Evolutionary conservation across 2,888 invertebrate genomes (phyloP), one percentile per base, ranked within the genome.

Genomic region (Chrysomela aeneicollis): DNA sequence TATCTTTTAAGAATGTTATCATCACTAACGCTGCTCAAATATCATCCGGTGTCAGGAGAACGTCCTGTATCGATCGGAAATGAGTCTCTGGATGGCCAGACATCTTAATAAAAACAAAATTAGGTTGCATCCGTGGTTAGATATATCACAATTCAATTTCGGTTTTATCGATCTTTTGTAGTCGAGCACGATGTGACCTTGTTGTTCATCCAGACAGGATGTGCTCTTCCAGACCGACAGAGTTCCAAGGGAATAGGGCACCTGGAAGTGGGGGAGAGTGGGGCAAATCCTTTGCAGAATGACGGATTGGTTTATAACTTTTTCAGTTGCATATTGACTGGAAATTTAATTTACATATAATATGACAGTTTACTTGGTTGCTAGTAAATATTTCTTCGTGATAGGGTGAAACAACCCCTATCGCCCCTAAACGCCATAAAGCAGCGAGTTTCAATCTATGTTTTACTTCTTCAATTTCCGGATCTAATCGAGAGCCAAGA

Each of bases 121-220:
- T 70, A 71, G 64, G 66, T 69, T 63, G 51, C 68, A 60, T 60
- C 46, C 53, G 58, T 61, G 64, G 68, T 64, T 59, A 70, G 73
- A 73, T 71, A 71, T 69, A 71, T 73, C 72, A 73, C 67, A 70
- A 73, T 73, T 73, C 71, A 70, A 71, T 73, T 73, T 71, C 69
- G 67, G 64, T 69, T 73, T 70, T 71, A 73, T 73, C 67, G 73
- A 73, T 73, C 70, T 70, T 68, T 67, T 67, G 71, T 65, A 63
- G 54, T 54, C 60, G 57, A 63, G 60, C 35, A 59, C 47, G 35
- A 46, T 46, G 46, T 53, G 59, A 50, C 54, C 59, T 63, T 54
- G 54, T 64, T 64, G 54, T 53, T 50, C 35, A 22, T 37, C 26
- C 42, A 52, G 55, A 55, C 63, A 30, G 54, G 54, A 64, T 50